These are phyloP conservation scores for Acanthornis magna DNA, from an alignment of 2,797 vertebrate species.

Conservation along the genomic window DNA sequence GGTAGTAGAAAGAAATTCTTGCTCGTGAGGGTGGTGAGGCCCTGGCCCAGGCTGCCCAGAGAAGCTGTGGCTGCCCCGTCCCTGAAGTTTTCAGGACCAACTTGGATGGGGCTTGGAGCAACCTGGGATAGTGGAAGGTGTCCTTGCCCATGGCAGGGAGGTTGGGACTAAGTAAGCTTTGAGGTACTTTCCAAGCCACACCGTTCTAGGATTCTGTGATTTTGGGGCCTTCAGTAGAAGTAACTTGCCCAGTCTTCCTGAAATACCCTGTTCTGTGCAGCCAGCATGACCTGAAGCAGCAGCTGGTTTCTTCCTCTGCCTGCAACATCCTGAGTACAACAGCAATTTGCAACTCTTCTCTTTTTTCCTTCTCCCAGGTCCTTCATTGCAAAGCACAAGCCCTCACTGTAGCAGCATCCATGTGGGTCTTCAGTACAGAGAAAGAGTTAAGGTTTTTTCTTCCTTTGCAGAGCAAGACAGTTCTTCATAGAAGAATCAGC, in stretches of 20 bases:
- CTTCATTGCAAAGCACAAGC: not conserved
- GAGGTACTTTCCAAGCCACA: not conserved
- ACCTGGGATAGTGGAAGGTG: not conserved
- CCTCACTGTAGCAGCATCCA: not conserved
- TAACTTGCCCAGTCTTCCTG: not conserved
- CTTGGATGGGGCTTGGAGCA: not conserved
- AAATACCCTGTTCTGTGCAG: not conserved
- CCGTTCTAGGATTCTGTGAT: not conserved
- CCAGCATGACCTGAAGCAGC: not conserved
- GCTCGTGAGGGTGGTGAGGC: not conserved
- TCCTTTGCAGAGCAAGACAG: not conserved
- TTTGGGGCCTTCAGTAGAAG: not conserved
- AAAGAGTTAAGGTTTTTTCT: not conserved
- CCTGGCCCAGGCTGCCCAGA: rapidly evolving
- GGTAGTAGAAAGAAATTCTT: not conserved
- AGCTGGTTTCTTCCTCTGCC: not conserved
- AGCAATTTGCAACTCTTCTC: not conserved
- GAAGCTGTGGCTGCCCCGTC: not conserved
- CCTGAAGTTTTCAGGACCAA: not conserved
- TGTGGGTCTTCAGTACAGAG: not conserved
- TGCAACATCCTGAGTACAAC: not conserved
- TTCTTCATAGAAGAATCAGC: not conserved
- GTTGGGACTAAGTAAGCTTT: not conserved
- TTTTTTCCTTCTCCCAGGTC: not conserved
- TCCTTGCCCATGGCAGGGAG: not conserved